A percentile compares a stretch with the other conserved stretches of the same genome.
Evolutionary conservation across 2,888 invertebrate genomes (phyloP).

Genomic region (Oxycera nigricornis): DNA sequence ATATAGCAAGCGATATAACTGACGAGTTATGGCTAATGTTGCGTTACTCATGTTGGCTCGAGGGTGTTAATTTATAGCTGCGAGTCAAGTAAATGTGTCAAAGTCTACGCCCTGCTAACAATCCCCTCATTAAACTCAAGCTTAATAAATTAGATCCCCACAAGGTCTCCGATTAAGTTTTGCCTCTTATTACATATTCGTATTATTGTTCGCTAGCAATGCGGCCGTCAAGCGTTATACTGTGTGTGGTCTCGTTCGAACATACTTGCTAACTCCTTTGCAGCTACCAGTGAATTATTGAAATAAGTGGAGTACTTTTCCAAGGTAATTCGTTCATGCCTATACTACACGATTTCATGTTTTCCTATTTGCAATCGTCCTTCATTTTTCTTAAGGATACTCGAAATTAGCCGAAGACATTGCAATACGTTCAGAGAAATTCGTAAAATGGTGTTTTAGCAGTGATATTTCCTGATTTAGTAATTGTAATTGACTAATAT

Average conservation of each 20-base stretch:
- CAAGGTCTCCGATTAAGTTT: background rate
- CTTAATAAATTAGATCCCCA: background rate
- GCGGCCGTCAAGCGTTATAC: background rate
- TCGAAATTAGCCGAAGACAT: too few species aligned
- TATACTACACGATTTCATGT: too few species aligned
- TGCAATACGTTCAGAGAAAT: too few species aligned
- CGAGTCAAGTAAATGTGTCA: background rate
- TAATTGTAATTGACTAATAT: too few species aligned
- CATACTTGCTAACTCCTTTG: background rate
- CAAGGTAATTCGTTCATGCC: background rate
- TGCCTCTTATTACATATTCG: background rate
- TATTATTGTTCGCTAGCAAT: background rate
- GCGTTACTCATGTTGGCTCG: background rate
- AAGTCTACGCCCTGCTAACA: background rate
- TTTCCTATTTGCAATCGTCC: too few species aligned
- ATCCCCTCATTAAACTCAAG: background rate
- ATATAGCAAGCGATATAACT: too few species aligned
- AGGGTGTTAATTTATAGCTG: background rate
- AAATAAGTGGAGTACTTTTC: background rate
- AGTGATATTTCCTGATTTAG: too few species aligned
- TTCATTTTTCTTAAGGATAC: too few species aligned
- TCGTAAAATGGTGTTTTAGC: too few species aligned
- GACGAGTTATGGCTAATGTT: background rate
- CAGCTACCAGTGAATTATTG: background rate
- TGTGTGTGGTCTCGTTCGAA: background rate